phyloP scores from a whole-genome alignment of 2,113 vertebrate species.

The Micromys minutus region DNA sequence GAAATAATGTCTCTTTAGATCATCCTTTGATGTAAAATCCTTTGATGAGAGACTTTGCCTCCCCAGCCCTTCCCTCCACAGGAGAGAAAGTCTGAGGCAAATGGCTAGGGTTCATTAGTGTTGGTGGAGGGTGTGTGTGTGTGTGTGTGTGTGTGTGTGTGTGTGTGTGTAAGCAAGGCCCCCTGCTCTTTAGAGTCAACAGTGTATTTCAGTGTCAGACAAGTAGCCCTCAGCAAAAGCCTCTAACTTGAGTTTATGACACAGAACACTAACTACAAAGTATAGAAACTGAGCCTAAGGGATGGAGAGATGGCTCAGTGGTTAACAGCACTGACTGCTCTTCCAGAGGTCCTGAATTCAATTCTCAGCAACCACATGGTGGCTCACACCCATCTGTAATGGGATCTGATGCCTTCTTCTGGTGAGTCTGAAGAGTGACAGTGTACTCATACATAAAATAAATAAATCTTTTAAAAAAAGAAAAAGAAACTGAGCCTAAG shows the following conservation, averaged over 20 bases:
- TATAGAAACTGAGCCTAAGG: neutral
- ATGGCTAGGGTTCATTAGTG: neutral
- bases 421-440: no score
- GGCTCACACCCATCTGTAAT: no score
- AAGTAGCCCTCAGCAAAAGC: neutral
- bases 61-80: neutral
- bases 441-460: no score
- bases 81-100: neutral
- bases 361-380: no score
- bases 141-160: no score
- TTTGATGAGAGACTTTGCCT: neutral
- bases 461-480: no score
- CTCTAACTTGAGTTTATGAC: neutral
- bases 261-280: neutral
- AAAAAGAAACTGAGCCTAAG: neutral
- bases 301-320: no score
- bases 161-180: neutral
- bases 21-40: neutral
- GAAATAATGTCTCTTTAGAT: neutral
- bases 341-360: no score
- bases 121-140: neutral
- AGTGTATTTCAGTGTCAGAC: neutral
- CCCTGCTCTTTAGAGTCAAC: neutral
- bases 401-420: no score
- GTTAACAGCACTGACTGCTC: no score